Base-by-base conservation (phyloP, 2,888 invertebrate genomes). In the Phyllotreta striolata region DNA sequence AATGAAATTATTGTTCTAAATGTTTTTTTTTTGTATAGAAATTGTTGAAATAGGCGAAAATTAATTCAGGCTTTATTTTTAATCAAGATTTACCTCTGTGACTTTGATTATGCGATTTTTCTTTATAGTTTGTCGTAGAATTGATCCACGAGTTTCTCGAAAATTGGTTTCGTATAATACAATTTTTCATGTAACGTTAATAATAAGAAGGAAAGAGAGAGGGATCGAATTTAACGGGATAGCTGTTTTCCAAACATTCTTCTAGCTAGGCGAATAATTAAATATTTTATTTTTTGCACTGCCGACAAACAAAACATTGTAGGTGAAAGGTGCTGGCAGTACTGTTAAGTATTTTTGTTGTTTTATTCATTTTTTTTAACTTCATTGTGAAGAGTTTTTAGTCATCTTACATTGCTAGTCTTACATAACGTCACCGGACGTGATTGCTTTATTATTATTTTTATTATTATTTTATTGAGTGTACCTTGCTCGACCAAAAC, bases 361-460 rank as follows among this genome's bases (percentile, higher is more conserved):
- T 71, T 73, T 73, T 54, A 43, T 51, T 60, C 49, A 39, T 74
- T 73, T 69, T 70, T 73, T 72, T 70, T 69, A 73, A 68, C 69
- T 67, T 69, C 59, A 66, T 64, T 57, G 58, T 47, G 64, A 63
- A 69, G 69, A 70, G 24, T 68, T 70, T n/a, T 72, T 70, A 72
- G 74, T 73, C 70, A 73, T 71, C 72, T 72, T 76, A 74, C 76
- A 71, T 74, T 78, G 73, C 78, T 78, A 78, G 78, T 78, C 78
- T 75, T 74, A 66, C 72, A 72, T 71, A 76, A 76, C 75, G 73
- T 76, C 73, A 74, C 74, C 74, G 77, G 73, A 62, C 67, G 69
- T 73, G 70, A 70, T 73, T 71, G 70, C 70, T 72, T 69, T 73
- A 72, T 73, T 73, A 71, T 71, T 72, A 24, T 49, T 51, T 9